Conservation (phyloP, 2,113 vertebrate species). For the Gymnobelideus leadbeateri region DNA sequence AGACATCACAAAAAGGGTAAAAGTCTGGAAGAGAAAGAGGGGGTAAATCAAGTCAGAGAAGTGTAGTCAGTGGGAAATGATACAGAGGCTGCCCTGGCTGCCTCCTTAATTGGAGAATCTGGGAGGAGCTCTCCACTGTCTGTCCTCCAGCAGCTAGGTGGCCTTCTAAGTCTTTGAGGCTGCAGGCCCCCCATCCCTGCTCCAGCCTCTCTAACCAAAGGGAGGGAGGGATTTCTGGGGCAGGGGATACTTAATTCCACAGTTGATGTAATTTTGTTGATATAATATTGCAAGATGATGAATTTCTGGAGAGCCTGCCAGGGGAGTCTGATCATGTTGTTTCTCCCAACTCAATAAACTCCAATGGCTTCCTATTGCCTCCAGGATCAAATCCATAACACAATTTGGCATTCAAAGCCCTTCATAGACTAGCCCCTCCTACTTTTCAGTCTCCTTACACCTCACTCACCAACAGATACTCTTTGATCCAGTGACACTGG, state of each 20-base stretch:
- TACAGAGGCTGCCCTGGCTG: background rate
- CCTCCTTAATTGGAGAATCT: background rate
- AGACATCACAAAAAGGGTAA: background rate
- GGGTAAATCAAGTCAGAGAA: background rate
- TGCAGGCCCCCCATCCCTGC: no score
- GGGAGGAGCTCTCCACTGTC: background rate
- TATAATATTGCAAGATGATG: background rate
- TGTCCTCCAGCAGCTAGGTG: background rate
- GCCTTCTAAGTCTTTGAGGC: no score
- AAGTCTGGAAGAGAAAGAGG: background rate
- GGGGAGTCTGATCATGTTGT: background rate
- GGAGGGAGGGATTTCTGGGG: no score
- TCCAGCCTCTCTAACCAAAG: no score
- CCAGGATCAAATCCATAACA: background rate
- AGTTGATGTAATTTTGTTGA: background rate
- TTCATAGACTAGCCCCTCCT: background rate
- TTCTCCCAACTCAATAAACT: background rate
- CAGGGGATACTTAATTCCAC: background rate
- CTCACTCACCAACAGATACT: background rate
- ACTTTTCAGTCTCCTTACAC: background rate
- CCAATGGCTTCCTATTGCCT: background rate
- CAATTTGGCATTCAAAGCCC: background rate
- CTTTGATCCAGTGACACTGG: background rate
- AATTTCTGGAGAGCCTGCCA: background rate
- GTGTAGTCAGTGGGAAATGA: background rate